Evolutionary conservation across 2,797 vertebrate species (phyloP), one percentile per base, ranked within the genome.

Genomic region (Macropodus opercularis): DNA sequence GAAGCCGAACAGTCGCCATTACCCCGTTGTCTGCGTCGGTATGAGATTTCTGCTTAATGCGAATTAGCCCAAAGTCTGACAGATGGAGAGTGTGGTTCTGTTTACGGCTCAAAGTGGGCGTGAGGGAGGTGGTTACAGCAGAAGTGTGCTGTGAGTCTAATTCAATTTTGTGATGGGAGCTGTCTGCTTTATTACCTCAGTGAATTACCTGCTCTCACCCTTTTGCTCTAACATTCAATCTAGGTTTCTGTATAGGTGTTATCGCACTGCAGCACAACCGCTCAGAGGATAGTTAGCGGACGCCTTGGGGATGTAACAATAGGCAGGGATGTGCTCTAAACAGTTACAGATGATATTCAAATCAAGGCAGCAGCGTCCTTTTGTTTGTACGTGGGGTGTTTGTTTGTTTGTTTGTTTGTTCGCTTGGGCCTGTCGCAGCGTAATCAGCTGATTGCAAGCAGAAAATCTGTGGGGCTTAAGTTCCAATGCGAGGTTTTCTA

Each of bases 161-260:
- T 80, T 84, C 77, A 83, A 69, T 85, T 74, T 74, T 71, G 73
- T 77, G 71, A 81, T 78, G 54, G 63, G 49, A 66, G 74, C 68
- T 75, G 74, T 75, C 78, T 73, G 50, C 58, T 81, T 78, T 82
- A 85, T 81, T 85, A 70, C 68, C 72, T 61, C 57, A 68, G 76
- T 82, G 78, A 81, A 85, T 83, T 75, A 83, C 83, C 77, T 83
- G 62, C 63, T 58, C 61, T 70, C 66, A 62, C 72, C 66, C 43
- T 69, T 71, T 80, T 49, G 42, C 66, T 72, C 63, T 22, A 71
- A 80, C 77, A 86, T 82, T 82, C 67, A 85, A 75, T 81, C 81
- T 69, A 52, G 43, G 24, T 61, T 77, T 81, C 69, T 74, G 57
- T 70, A 67, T 60, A 68, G 73, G 67, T 59, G 63, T 80, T 86